A percentile compares a stretch with the other conserved stretches of the same genome.
phyloP scores from a whole-genome alignment of 1,140 invertebrate species.

The Drosophila gunungcola region DNA sequence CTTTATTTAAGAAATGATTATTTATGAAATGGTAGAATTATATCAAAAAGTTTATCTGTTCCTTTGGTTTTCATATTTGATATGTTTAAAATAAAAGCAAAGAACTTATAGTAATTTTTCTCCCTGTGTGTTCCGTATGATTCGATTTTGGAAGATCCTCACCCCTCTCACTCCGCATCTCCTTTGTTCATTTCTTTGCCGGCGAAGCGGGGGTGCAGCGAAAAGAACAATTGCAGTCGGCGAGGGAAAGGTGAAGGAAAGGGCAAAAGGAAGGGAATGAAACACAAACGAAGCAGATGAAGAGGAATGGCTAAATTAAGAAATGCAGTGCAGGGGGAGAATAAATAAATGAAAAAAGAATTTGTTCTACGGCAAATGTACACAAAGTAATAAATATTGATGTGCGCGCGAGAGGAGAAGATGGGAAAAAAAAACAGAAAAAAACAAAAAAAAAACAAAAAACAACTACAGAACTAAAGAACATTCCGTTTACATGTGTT shows the following conservation, averaged over 20 bases:
- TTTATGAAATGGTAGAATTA: too few relatives aligned
- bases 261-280: constrained; percentile 9
- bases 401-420: constrained; percentile 51
- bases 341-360: constrained; percentile 77
- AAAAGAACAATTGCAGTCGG: constrained; percentile 44
- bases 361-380: constrained; percentile 73
- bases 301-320: constrained; percentile 75
- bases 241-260: too few relatives aligned
- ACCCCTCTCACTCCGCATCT: background rate
- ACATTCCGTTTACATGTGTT: constrained; percentile 78
- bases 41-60: too few relatives aligned
- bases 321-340: constrained; percentile 72
- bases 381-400: constrained; percentile 84
- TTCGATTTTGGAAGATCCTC: constrained; percentile 62
- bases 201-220: constrained; percentile 64
- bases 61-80: too few relatives aligned
- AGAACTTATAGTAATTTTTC: too few relatives aligned
- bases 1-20: too few relatives aligned
- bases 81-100: too few relatives aligned
- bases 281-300: constrained; percentile 41
- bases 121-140: constrained; percentile 30
- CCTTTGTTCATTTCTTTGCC: constrained; percentile 26
- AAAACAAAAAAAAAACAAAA: constrained; percentile 10
- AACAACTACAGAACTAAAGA: constrained; percentile 21
- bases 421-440: too few relatives aligned